Evolutionary conservation across 2,113 vertebrate genomes (phyloP).

Genomic region (Recurvirostra avosetta): DNA sequence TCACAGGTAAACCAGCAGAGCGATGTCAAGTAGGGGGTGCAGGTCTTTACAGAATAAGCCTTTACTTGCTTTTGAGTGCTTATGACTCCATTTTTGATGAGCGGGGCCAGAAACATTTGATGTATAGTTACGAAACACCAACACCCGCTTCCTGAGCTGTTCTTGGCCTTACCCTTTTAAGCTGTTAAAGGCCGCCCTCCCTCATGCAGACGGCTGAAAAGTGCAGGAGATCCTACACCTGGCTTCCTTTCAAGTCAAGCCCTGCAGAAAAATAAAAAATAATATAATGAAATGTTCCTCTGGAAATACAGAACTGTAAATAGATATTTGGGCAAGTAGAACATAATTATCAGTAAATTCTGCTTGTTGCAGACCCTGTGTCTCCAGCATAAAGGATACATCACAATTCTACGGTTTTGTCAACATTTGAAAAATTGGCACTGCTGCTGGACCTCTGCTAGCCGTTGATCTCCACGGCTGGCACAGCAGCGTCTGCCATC

Average conservation of each 20-base stretch:
- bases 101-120: fast-evolving
- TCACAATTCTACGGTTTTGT: background rate
- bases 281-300: background rate
- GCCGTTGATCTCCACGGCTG: fast-evolving
- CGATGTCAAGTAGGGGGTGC: background rate
- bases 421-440: fast-evolving
- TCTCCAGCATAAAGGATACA: background rate
- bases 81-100: background rate
- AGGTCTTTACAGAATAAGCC: background rate
- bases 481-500: fast-evolving
- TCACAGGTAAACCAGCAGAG: background rate
- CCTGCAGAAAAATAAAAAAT: background rate
- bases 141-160: background rate
- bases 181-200: background rate
- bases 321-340: background rate
- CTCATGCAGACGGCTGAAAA: background rate
- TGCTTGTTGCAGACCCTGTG: background rate
- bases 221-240: fast-evolving
- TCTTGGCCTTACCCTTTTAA: background rate
- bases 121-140: background rate
- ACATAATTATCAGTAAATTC: background rate
- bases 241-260: background rate
- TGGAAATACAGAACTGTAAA: background rate
- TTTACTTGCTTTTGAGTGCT: background rate
- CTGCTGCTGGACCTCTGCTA: background rate